Evolutionary conservation across 2,888 invertebrate genomes (phyloP), one percentile per base, ranked within the genome.

Genomic region (Mesochorus sp.): DNA sequence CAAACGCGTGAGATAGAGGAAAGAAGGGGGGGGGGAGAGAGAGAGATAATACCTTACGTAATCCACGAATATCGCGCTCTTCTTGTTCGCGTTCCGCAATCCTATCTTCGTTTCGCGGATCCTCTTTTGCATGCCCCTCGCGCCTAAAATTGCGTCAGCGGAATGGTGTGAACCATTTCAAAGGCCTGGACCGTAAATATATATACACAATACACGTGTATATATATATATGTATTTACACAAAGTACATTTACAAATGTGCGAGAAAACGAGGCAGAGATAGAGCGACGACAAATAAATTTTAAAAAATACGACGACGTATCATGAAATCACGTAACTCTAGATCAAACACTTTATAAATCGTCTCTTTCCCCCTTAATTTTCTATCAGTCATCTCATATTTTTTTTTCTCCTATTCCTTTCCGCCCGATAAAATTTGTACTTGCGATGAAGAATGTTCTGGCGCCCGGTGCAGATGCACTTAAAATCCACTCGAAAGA

Each of bases 391-490:
- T 26, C 21, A 5, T n/a, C 14, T 17, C 31, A 10, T 44, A n/a
- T 31, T 21, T 19, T n/a, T n/a, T 67, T 12, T n/a, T n/a, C n/a
- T n/a, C n/a, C n/a, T 42, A 1, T 53, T 59, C 6, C 14, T 55
- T 28, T 28, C 31, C 5, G 28, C 8, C 42, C 17, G 39, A 24
- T 51, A 37, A 67, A 47, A 39, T n/a, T 21, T 34, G 42, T n/a
- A 62, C 37, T 51, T 31, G 51, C 8, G 37, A 24, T 3, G 17
- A n/a, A 21, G 39, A 19, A 39, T n/a, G n/a, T n/a, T n/a, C 57
- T 26, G 31, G 1, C 4, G 47, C 6, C 21, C 59, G 47, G 76
- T 77, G 73, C 76, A 55, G 51, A 59, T 14, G 76, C 62, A 72
- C 76, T 42, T 42, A n/a, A 19, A 51, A 26, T 24, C 12, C n/a